phyloP scores from a whole-genome alignment of 2,888 invertebrate species.

The Lymantria dispar region DNA sequence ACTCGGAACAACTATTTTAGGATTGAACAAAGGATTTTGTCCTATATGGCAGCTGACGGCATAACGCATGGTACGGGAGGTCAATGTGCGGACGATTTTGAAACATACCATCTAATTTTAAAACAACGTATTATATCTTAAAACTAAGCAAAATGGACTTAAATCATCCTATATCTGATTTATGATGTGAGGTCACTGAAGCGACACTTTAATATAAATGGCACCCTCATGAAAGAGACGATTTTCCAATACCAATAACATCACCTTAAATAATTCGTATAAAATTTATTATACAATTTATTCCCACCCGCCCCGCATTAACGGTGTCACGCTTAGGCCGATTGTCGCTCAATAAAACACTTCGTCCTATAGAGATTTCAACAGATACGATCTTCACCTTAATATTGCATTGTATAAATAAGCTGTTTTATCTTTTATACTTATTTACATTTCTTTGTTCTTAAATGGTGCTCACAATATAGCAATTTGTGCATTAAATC shows the following conservation, averaged over 20 bases:
- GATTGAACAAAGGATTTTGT: too few species aligned
- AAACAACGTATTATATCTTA: too few species aligned
- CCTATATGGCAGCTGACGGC: too few species aligned
- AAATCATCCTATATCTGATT: too few species aligned
- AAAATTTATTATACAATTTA: constrained; percentile 34
- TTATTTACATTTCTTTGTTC: constrained; percentile 45
- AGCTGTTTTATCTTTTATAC: constrained; percentile 45
- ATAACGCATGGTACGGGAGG: too few species aligned
- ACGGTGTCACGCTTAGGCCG: constrained; percentile 36
- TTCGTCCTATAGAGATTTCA: constrained; percentile 51
- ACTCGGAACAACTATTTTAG: too few species aligned
- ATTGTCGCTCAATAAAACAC: constrained; percentile 58
- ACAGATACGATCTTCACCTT: constrained; percentile 48
- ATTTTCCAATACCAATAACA: constrained; percentile 22
- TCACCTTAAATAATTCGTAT: constrained; percentile 26
- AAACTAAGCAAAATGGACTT: too few species aligned
- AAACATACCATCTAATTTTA: too few species aligned
- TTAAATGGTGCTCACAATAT: neutral
- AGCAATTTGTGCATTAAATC: too few species aligned
- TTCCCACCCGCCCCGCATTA: constrained; percentile 29
- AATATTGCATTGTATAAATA: constrained; percentile 53
- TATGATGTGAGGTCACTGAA: too few species aligned
- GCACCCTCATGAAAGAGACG: neutral
- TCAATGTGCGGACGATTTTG: too few species aligned
- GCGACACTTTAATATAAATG: neutral